Evolutionary conservation across 2,888 invertebrate genomes (phyloP), one percentile per base, ranked within the genome.

Genomic region (Lepidochitona cinerea): DNA sequence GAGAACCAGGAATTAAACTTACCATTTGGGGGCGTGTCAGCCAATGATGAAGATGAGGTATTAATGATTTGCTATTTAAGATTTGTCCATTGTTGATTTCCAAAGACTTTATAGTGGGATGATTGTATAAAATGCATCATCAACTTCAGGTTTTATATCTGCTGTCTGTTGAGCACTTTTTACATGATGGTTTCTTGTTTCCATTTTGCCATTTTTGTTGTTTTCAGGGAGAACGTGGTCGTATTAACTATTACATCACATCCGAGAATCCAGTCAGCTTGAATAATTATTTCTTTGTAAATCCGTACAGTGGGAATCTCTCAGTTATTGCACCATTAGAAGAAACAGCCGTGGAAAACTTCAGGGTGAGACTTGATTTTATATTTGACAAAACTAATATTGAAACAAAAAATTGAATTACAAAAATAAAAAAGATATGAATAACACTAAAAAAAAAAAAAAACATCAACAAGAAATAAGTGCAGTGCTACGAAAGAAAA

Each of bases 241-340:
- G 26, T 26, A 23, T 59, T 29, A 59, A 23, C 23, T 59, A 59
- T 59, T 26, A 29, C 23, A 14, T 59, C 26, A 26, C 26, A 2
- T 66, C 66, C n/a, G 36, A 66, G n/a, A 23, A 35, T 2, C 66
- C 66, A 23, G 23, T 37, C 14, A 26, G 66, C 1, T n/a, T 35
- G 36, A 35, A 37, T 18, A 29, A 59, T 32, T 66, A 66, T 26
- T 66, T 66, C 37, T 66, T 66, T n/a, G 37, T 66, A 12, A 66
- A 66, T 35, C 66, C 66, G 3, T 35, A 66, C 37, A 66, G n/a
- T 35, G 66, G 66, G 18, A 37, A 66, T n/a, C 37, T 66, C 36
- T 66, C 37, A 36, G 66, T 66, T n/a, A 66, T 66, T 37, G 35
- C 66, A 3, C 66, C 66, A 36, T 26, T 66, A 14, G 14, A 18